These are phyloP conservation scores for Oreochromis niloticus DNA, from an alignment of 2,113 vertebrate genomes.

Conservation along the genomic window DNA sequence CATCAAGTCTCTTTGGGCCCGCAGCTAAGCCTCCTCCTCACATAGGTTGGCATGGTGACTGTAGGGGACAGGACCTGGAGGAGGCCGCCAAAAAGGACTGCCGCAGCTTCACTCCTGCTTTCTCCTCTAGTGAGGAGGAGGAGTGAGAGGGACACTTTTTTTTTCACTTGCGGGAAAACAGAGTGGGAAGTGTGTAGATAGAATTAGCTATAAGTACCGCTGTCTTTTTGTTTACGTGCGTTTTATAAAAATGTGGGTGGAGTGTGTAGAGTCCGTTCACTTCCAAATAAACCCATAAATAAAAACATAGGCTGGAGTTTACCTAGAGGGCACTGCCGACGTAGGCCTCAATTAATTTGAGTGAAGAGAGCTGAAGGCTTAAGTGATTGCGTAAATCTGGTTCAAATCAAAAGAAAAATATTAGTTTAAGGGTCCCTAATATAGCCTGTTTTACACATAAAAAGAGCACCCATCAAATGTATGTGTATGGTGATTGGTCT, in stretches of 20 bases:
- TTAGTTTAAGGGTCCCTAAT: not conserved
- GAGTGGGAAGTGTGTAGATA: not conserved
- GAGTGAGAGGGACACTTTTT: not conserved
- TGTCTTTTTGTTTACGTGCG: not conserved
- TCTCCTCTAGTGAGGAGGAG: not conserved
- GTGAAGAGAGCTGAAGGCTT: not conserved
- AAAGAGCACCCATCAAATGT: not conserved
- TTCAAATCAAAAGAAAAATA: not conserved
- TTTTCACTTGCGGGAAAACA: not conserved
- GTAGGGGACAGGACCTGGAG: constrained; percentile 26
- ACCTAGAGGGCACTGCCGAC: not conserved
- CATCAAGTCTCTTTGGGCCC: constrained; percentile 49
- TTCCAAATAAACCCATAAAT: not conserved
- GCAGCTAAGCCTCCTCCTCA: constrained; percentile 37
- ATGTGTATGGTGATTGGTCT: not conserved
- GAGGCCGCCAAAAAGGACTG: constrained; percentile 32
- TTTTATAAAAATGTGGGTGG: not conserved
- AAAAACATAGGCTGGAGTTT: not conserved
- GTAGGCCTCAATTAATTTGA: not conserved
- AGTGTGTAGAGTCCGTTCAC: not conserved
- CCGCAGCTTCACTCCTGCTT: not conserved
- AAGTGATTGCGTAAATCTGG: not conserved
- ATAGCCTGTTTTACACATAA: not conserved
- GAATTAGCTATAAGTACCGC: not conserved
- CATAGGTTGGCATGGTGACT: constrained; percentile 71